Evolutionary conservation across 2,888 invertebrate genomes (phyloP), one percentile per base, ranked within the genome.

Genomic region (Sinohyriopsis cumingii): DNA sequence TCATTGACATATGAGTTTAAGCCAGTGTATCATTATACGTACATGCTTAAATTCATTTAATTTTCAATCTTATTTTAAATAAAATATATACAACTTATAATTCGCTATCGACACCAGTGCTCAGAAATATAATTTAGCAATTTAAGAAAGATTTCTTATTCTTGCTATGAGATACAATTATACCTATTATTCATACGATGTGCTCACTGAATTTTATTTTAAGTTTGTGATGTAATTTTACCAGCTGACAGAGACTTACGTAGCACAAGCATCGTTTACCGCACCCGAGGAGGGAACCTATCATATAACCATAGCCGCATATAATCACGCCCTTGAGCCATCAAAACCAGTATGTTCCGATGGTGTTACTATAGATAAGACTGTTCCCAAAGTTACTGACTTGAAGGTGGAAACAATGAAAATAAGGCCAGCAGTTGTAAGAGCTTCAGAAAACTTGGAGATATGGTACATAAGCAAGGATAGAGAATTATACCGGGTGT

Each of bases 321-420:
- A 69, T 65, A 82, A 82, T 63, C 66, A 65, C 33, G 82, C 81
- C 5, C 57, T 77, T 25, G 71, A 69, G 33, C 59, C 65, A n/a
- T 81, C 81, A 15, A 67, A 53, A 12, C 72, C 79, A 3, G 79
- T 78, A 25, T 82, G 82, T 61, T 81, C 81, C 20, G 79, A 82
- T 65, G 80, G 82, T 28, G 70, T 82, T 6, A 69, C 67, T 6
- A 63, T 81, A 28, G 78, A 77, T 57, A 61, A 67, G n/a, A 67
- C 71, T n/a, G 56, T 68, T 1, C 79, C 79, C 22, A 60, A 25
- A 4, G 68, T 81, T 24, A 60, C 53, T 18, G 68, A 72, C 6
- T 62, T 82, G n/a, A 62, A 56, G 22, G 71, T 82, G 25, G 61
- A 62, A 15, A 70, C 66, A 3, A 68, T 70, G 56, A 59, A 59